Percentiles rank a stretch among this genome's conserved stretches.
phyloP scores from a whole-genome alignment of 2,888 invertebrate species.

The Mellilla xanthometata region DNA sequence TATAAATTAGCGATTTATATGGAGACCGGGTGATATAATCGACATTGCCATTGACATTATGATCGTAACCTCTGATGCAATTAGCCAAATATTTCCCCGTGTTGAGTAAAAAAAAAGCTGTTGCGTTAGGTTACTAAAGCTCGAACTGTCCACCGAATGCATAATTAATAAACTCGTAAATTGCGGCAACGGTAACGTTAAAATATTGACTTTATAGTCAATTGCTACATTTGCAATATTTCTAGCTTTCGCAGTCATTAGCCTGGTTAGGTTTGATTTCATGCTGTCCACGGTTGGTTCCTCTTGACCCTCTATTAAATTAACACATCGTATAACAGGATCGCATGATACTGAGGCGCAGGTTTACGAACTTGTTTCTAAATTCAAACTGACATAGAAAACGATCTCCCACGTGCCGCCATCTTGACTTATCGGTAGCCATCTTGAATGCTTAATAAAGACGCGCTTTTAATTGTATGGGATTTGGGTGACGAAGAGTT shows the following conservation, averaged over 20 bases:
- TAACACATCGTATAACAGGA: slow-evolving; percentile 59
- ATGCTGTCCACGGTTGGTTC: slow-evolving; percentile 44
- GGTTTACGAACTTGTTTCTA: slow-evolving; percentile 51
- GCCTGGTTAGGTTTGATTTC: slow-evolving; percentile 48
- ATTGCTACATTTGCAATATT: slow-evolving; percentile 32
- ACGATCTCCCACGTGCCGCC: slow-evolving; percentile 50
- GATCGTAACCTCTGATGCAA: slow-evolving; percentile 20
- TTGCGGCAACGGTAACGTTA: slow-evolving; percentile 25
- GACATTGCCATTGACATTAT: slow-evolving; percentile 32
- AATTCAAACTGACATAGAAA: slow-evolving; percentile 60
- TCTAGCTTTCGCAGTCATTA: slow-evolving; percentile 38
- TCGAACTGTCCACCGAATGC: slow-evolving; percentile 15
- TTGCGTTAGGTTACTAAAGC: slow-evolving; percentile 17
- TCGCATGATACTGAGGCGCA: slow-evolving; percentile 40
- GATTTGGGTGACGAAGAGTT: slow-evolving; percentile 52
- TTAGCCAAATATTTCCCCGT: slow-evolving; percentile 13
- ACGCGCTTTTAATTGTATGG: slow-evolving; percentile 52
- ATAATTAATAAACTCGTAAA: slow-evolving; percentile 22
- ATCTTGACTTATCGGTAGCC: slow-evolving; percentile 42
- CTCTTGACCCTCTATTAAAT: slow-evolving; percentile 57
- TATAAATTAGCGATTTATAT: slow-evolving; percentile 7
- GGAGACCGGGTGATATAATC: slow-evolving; percentile 26
- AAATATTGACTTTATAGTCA: slow-evolving; percentile 20
- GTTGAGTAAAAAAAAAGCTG: slow-evolving; percentile 21
- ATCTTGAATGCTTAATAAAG: slow-evolving; percentile 40